Conservation (phyloP, 2,113 vertebrate species). For the Hemiscyllium ocellatum region DNA sequence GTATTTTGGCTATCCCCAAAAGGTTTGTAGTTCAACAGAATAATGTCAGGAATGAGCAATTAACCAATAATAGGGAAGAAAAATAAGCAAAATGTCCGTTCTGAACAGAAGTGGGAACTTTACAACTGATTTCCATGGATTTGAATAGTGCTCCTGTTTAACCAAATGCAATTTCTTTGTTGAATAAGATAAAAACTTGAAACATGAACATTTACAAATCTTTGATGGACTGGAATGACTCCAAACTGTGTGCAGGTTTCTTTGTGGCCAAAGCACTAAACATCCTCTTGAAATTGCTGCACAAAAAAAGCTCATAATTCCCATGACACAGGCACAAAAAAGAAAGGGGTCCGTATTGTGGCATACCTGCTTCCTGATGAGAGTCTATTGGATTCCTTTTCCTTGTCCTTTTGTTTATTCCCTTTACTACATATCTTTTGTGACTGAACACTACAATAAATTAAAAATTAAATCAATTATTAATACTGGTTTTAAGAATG, state of each 20-base stretch:
- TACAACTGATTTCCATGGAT: neutral
- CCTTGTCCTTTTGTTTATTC: slow-evolving; percentile 60
- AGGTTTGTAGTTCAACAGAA: neutral
- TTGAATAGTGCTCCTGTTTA: neutral
- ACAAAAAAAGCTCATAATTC: neutral
- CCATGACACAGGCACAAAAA: neutral
- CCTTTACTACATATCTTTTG: slow-evolving; percentile 60
- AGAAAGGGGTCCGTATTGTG: neutral
- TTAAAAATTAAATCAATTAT: slow-evolving; percentile 36
- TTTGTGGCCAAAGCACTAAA: neutral
- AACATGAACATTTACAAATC: neutral
- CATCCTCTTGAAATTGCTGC: neutral
- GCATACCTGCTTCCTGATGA: slow-evolving; percentile 68
- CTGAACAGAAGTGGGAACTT: neutral
- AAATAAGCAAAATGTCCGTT: too few species aligned
- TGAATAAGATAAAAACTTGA: neutral
- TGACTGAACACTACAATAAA: slow-evolving; percentile 57
- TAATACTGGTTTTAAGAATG: neutral
- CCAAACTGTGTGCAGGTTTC: neutral
- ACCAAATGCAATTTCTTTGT: neutral
- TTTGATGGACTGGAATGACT: neutral
- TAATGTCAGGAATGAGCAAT: neutral
- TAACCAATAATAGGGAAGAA: neutral
- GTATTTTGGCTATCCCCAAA: neutral
- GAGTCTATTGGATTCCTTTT: slow-evolving; percentile 57